Percentiles rank a stretch among this genome's conserved stretches.
These are phyloP conservation scores for Armadillidium nasatum DNA, from an alignment of 1,140 invertebrate genomes.

Conservation along the genomic window DNA sequence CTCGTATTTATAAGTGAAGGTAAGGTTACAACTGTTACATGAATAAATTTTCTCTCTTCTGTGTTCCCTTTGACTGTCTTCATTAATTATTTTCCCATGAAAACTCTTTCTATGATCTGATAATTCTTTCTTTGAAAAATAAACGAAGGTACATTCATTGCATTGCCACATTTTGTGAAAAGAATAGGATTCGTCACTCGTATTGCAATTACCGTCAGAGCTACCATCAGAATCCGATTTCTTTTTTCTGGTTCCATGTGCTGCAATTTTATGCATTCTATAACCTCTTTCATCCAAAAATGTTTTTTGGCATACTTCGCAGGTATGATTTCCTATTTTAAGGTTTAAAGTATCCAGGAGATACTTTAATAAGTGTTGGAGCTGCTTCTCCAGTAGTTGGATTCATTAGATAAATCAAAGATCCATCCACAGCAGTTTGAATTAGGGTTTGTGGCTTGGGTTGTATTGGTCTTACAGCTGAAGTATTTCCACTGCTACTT, in stretches of 20 bases:
- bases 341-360: conserved; percentile 29
- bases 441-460: conserved; percentile 31
- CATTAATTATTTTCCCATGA: not conserved
- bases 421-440: conserved; percentile 30
- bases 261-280: conserved; percentile 27
- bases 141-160: conserved; percentile 11
- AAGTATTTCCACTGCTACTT: conserved; percentile 2
- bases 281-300: conserved; percentile 29
- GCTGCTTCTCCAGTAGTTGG: conserved; percentile 22
- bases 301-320: conserved; percentile 27
- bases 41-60: conserved; percentile 18
- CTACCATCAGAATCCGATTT: conserved; percentile 1
- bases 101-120: conserved; percentile 18
- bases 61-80: not conserved
- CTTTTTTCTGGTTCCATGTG: conserved; percentile 23
- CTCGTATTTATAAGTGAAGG: conserved; percentile 28
- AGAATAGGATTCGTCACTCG: conserved; percentile 6
- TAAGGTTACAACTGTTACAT: conserved; percentile 23
- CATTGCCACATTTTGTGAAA: conserved; percentile 26
- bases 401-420: conserved; percentile 30
- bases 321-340: conserved; percentile 22
- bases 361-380: conserved; percentile 20
- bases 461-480: conserved; percentile 31
- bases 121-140: conserved; percentile 11
- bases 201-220: not conserved